phyloP scores from a whole-genome alignment of 2,113 vertebrate species.

The Misgurnus anguillicaudatus region DNA sequence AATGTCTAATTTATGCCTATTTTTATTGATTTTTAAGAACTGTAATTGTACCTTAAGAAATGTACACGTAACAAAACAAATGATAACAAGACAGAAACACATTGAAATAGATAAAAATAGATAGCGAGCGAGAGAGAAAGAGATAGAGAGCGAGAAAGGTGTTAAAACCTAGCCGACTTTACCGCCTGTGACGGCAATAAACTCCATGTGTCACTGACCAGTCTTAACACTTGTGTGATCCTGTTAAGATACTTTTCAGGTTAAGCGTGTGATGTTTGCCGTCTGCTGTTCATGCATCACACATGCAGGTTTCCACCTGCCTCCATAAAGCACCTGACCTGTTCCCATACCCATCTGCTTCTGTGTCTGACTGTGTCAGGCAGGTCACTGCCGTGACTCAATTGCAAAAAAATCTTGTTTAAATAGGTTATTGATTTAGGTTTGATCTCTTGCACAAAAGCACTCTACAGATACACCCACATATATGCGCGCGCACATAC shows the following conservation, averaged over 20 bases:
- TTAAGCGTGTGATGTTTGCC: slow-evolving; percentile 18
- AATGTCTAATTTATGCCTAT: background rate
- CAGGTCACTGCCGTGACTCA: background rate
- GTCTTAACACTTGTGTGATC: slow-evolving; percentile 15
- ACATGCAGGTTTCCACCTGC: slow-evolving; percentile 31
- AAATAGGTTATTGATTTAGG: background rate
- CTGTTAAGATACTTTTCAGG: slow-evolving; percentile 12
- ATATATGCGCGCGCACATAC: too few relatives aligned
- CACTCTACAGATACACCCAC: slow-evolving; percentile 24
- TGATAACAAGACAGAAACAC: too few relatives aligned
- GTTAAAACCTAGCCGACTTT: background rate
- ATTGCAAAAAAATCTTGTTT: background rate
- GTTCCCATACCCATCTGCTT: slow-evolving; percentile 7
- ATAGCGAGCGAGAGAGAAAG: background rate
- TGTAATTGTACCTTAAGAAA: too few relatives aligned
- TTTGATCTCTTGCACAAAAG: background rate
- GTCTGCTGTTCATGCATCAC: background rate
- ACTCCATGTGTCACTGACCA: background rate
- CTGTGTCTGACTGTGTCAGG: too few relatives aligned
- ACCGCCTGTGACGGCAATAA: background rate
- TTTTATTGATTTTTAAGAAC: too few relatives aligned
- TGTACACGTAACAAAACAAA: too few relatives aligned
- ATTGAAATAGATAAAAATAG: too few relatives aligned
- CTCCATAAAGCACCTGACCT: slow-evolving; percentile 2
- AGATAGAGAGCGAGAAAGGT: background rate